Percentiles rank a stretch among this genome's conserved stretches.
These are phyloP conservation scores for Drosophila nigrodunni DNA, from an alignment of 1,140 invertebrate species.

Conservation along the genomic window DNA sequence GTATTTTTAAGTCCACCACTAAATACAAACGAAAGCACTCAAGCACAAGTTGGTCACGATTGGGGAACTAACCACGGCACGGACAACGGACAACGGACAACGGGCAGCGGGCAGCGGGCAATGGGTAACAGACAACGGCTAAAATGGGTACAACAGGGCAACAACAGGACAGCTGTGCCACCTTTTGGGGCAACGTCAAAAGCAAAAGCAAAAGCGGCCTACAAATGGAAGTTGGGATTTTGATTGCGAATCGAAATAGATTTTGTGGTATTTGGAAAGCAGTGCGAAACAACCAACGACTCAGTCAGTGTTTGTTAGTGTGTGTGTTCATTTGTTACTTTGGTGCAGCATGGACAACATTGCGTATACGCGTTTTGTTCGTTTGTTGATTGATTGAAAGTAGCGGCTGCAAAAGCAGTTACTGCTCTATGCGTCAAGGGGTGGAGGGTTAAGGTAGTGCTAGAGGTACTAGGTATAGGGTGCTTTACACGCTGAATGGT, in stretches of 20 bases:
- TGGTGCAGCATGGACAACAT: conserved; percentile 66
- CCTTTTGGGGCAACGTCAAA: conserved; percentile 28
- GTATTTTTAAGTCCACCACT: conserved; percentile 84
- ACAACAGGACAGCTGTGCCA: conserved; percentile 27
- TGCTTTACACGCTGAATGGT: conserved; percentile 63
- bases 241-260: conserved; percentile 84
- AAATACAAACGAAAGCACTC: conserved; percentile 84
- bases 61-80: conserved; percentile 51
- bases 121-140: conserved; percentile 29
- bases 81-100: conserved; percentile 21
- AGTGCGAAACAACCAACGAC: conserved; percentile 64
- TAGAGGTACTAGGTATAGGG: background rate
- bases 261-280: conserved; percentile 83
- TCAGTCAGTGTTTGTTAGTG: conserved; percentile 34
- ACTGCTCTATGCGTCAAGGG: background rate
- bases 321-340: conserved; percentile 74
- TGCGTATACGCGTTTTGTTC: conserved; percentile 81
- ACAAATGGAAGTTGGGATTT: conserved; percentile 82
- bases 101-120: too few species aligned
- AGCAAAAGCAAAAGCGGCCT: conserved; percentile 42
- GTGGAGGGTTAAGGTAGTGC: background rate
- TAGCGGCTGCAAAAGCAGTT: conserved; percentile 4
- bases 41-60: conserved; percentile 83
- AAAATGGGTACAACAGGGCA: conserved; percentile 19
- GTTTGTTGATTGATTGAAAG: conserved; percentile 79